Percentiles rank a stretch among this genome's conserved stretches.
phyloP scores from a whole-genome alignment of 2,888 invertebrate species.

The Acanthoscelides obtectus region DNA sequence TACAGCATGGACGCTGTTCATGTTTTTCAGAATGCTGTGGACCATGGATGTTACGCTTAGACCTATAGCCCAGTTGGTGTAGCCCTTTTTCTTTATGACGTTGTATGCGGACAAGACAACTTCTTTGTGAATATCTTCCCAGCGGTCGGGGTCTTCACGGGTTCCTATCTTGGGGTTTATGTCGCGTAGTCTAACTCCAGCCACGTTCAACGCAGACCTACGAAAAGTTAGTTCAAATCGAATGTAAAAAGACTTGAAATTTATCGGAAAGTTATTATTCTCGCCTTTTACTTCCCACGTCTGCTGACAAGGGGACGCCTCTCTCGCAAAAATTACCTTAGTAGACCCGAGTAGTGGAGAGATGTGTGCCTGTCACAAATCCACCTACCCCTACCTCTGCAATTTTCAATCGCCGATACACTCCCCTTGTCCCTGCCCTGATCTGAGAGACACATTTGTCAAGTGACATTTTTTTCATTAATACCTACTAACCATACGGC shows the following conservation, averaged over 20 bases:
- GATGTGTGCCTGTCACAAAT: no score
- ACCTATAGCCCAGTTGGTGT: slow-evolving; percentile 89
- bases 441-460: no score
- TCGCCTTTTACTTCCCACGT: no score
- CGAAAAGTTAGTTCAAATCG: slow-evolving; percentile 85
- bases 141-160: slow-evolving; percentile 69
- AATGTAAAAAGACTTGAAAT: no score
- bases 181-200: slow-evolving; percentile 78
- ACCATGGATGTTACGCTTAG: slow-evolving; percentile 69
- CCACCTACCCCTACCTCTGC: no score
- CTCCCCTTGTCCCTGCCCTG: no score
- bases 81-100: slow-evolving; percentile 82
- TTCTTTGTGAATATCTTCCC: slow-evolving; percentile 72
- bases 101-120: slow-evolving; percentile 86
- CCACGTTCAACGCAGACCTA: slow-evolving; percentile 91
- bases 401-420: no score
- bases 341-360: no score
- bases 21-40: slow-evolving; percentile 66
- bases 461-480: no score
- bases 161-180: slow-evolving; percentile 71
- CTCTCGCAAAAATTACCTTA: no score
- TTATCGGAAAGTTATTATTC: no score
- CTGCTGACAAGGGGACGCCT: no score
- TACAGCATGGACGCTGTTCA: slow-evolving; percentile 71
- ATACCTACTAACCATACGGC: slow-evolving; percentile 11